Conservation (phyloP, 1,140 invertebrate species). For the Zaprionus ghesquierei region DNA sequence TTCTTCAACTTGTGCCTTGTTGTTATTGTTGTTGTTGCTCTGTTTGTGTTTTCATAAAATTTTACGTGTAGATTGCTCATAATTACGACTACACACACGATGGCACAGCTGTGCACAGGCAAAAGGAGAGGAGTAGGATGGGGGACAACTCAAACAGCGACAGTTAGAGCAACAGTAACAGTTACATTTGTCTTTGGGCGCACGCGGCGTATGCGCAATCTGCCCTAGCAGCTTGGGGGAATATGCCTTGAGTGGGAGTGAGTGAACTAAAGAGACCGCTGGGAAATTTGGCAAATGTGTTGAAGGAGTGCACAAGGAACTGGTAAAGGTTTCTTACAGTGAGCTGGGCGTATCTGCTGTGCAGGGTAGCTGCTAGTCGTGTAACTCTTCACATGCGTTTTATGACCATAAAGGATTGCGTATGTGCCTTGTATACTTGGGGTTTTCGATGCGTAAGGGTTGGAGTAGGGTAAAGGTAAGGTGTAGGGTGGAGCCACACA, state of each 20-base stretch:
- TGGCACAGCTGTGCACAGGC: slow-evolving; percentile 21
- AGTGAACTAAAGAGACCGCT: not conserved
- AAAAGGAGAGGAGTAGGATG: not conserved
- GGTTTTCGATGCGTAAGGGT: not conserved
- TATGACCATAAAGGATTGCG: slow-evolving; percentile 26
- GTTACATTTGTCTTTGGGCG: slow-evolving; percentile 55
- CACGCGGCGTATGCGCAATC: slow-evolving; percentile 61
- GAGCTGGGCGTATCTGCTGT: not conserved
- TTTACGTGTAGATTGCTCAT: slow-evolving; percentile 68
- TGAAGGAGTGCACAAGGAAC: not conserved
- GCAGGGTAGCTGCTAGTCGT: not conserved
- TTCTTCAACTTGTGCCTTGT: not conserved
- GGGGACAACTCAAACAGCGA: slow-evolving; percentile 24
- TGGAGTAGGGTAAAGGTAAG: not conserved
- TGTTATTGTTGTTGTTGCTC: not conserved
- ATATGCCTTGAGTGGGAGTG: not conserved
- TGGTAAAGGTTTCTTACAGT: too few species aligned
- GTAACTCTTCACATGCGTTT: not conserved
- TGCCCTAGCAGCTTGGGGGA: not conserved
- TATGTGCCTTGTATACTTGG: slow-evolving; percentile 5
- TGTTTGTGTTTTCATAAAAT: slow-evolving; percentile 51
- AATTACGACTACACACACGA: slow-evolving; percentile 61
- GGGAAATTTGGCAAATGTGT: not conserved
- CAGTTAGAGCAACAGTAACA: slow-evolving; percentile 25
- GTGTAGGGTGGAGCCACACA: too few species aligned